Evolutionary conservation across 2,888 invertebrate species (phyloP).

Genomic region (Trachelus iudaicus): DNA sequence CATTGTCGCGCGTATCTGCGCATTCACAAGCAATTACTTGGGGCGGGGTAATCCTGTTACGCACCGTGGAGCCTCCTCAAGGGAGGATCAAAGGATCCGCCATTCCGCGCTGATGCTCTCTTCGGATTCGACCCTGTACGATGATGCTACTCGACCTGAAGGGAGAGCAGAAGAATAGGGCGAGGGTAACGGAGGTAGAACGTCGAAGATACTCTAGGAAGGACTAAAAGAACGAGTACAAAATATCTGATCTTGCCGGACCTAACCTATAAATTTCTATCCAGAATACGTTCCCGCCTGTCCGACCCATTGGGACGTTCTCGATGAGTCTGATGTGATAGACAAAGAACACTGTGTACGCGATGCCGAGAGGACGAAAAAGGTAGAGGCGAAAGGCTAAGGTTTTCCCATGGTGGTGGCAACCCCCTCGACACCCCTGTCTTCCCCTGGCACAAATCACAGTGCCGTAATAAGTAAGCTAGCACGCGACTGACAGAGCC

Average conservation of each 20-base stretch:
- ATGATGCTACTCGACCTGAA: not conserved
- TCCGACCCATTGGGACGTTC: not conserved
- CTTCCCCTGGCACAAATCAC: conserved; percentile 36
- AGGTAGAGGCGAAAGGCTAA: not conserved
- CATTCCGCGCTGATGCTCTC: conserved; percentile 52
- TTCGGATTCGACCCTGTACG: conserved; percentile 17
- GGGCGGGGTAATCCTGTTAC: conserved; percentile 64
- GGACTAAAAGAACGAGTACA: not conserved
- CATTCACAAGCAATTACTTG: conserved; percentile 65
- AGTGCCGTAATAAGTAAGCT: conserved; percentile 33
- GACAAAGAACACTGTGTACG: not conserved
- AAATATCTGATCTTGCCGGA: not conserved
- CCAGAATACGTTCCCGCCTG: not conserved
- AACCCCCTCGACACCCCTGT: not conserved
- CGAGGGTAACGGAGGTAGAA: not conserved
- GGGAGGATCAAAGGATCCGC: conserved; percentile 62
- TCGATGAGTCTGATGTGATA: not conserved
- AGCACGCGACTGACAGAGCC: conserved; percentile 21
- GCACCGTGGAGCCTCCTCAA: conserved; percentile 44
- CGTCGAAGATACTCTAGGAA: not conserved
- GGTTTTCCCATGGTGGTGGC: not conserved
- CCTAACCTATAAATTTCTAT: not conserved
- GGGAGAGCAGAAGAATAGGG: conserved; percentile 1
- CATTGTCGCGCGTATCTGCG: conserved; percentile 35
- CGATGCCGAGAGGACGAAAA: not conserved